phyloP scores from a whole-genome alignment of 2,797 vertebrate species.

The Brachymystax lenok region DNA sequence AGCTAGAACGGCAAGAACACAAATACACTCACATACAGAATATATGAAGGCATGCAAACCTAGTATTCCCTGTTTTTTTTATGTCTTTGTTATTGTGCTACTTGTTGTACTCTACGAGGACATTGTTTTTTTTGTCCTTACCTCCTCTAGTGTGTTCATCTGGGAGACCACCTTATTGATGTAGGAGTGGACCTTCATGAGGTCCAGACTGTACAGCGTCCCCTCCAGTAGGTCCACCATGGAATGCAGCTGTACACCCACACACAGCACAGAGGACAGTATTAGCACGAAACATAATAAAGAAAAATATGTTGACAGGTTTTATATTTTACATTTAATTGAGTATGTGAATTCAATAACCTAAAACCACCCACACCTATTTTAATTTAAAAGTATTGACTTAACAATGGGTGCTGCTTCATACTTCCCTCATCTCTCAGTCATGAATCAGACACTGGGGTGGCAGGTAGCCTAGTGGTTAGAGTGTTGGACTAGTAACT shows the following conservation, averaged over 20 bases:
- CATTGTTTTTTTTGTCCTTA: constrained; percentile 51
- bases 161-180: constrained; percentile 91
- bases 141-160: constrained; percentile 96
- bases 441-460: constrained; percentile 1
- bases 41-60: background rate
- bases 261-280: constrained; percentile 40
- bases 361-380: constrained; percentile 17
- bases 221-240: constrained; percentile 96
- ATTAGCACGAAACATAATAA: constrained; percentile 26
- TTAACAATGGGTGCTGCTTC: background rate
- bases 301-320: constrained; percentile 33
- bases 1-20: background rate
- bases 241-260: constrained; percentile 84
- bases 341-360: constrained; percentile 12
- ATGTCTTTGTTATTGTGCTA: background rate
- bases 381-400: constrained; percentile 2
- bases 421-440: background rate
- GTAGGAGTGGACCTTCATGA: constrained; percentile 95
- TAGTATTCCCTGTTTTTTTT: background rate
- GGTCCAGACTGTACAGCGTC: constrained; percentile 93
- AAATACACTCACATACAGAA: background rate
- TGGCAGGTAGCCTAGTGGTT: too few relatives aligned
- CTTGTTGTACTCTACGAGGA: background rate
- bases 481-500: too few relatives aligned
- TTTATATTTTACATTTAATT: constrained; percentile 23